A percentile compares a stretch with the other conserved stretches of the same genome.
phyloP scores from a whole-genome alignment of 2,113 vertebrate genomes.

The Sciurus niger region DNA sequence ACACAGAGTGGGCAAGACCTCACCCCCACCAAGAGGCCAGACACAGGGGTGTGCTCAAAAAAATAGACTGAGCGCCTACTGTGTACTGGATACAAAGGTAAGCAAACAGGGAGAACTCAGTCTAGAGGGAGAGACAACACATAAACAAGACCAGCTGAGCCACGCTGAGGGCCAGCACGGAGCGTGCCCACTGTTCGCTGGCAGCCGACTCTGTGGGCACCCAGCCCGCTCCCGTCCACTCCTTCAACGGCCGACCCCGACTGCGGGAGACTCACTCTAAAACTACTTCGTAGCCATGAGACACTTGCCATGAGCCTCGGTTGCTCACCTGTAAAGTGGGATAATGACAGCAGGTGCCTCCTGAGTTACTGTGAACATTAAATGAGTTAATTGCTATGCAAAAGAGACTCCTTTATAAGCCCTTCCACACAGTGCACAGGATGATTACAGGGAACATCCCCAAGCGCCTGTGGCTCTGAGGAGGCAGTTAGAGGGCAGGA shows the following conservation, averaged over 20 bases:
- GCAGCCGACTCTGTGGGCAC: not conserved
- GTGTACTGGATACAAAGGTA: not conserved
- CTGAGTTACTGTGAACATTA: not conserved
- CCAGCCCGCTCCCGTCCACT: not conserved
- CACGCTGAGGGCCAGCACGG: not conserved
- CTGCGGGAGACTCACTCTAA: not conserved
- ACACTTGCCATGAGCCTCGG: not conserved
- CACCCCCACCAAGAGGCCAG: not conserved
- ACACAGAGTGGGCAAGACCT: not conserved
- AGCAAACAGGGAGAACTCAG: not conserved
- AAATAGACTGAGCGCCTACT: not conserved
- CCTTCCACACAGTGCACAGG: not conserved
- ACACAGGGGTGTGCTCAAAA: not conserved
- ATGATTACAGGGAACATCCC: not conserved
- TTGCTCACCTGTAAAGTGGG: conserved; percentile 30
- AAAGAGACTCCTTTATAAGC: not conserved
- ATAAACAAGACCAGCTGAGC: not conserved
- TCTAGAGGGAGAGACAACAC: not conserved
- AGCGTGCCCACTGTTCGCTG: not conserved
- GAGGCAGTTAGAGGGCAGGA: not conserved
- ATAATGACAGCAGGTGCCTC: not conserved
- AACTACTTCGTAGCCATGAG: not conserved
- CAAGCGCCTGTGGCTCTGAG: not conserved
- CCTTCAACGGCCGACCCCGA: not conserved
- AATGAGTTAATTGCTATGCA: not conserved